Evolutionary conservation across 2,113 vertebrate species (phyloP).

Genomic region (Notarius quadriscutis): DNA sequence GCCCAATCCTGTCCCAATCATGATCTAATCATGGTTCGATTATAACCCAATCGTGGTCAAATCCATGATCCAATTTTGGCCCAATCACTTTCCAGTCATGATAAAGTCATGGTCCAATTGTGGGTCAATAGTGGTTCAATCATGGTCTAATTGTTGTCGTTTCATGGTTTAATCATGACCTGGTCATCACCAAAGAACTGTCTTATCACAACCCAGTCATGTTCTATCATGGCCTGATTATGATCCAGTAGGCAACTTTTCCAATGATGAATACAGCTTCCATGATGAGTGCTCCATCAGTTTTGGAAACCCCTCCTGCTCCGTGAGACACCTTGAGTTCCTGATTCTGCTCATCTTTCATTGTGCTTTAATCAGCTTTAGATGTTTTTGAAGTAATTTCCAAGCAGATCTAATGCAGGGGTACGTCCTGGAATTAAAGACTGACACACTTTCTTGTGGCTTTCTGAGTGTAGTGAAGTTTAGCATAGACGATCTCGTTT

Average conservation of each 20-base stretch:
- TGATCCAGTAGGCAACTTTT: neutral
- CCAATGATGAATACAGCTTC: neutral
- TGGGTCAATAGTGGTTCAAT: neutral
- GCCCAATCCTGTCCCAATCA: no score
- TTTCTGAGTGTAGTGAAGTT: constrained; percentile 69
- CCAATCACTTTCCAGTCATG: neutral
- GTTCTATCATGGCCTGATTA: neutral
- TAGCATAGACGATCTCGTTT: constrained; percentile 63
- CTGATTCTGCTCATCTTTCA: neutral
- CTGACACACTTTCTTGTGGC: constrained; percentile 72
- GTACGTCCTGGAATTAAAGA: constrained; percentile 72
- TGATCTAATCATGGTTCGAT: neutral
- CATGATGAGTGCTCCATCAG: neutral
- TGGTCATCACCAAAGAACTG: neutral
- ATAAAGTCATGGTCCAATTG: neutral
- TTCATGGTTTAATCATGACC: neutral
- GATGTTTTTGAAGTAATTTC: constrained; percentile 69
- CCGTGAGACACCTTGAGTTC: neutral
- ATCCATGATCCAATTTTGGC: neutral
- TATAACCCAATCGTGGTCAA: neutral
- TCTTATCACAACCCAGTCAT: neutral
- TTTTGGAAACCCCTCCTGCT: neutral
- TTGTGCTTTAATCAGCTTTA: constrained; percentile 57
- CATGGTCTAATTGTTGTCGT: neutral
- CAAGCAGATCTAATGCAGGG: constrained; percentile 65